Base-by-base conservation (phyloP, 2,113 vertebrate species). In the Hippotragus niger region DNA sequence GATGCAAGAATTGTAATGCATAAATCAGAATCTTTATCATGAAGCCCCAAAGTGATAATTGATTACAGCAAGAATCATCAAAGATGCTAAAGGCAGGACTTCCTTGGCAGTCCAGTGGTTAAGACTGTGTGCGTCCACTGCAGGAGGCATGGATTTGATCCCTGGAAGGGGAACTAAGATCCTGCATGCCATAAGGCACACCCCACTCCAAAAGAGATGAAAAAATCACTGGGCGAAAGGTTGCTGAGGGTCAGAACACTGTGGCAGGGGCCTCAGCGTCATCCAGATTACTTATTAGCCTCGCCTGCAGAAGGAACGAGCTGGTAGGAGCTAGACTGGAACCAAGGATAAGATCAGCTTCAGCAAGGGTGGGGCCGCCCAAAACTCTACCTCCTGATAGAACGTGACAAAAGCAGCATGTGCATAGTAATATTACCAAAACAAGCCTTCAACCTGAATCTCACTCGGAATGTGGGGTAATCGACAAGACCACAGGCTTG, bases 391-490 rank as follows among this genome's bases (percentile, higher is more conserved):
- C 16, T 82, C 25, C 47, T 31, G 16, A 29, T 5, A 36, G 25
- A 17, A 14, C 7, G 10, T 43, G 7, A 52, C 1, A 5, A 52
- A n/a, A 27, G 43, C 3, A 40, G 33, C 21, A n/a, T 2, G 0
- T 1, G 8, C 4, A 3, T 9, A 10, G 90, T 29, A 36, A 62
- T 10, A 52, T 29, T 31, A 58, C 40, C 40, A 4, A 31, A 47
- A 53, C 50, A 14, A 14, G 23, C 11, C 13, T 62, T 87, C 60
- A 47, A 15, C 33, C 57, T 23, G 76, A 62, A 52, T 76, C 67
- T 52, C n/a, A 40, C 31, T 82, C 25, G 21, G 25, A 62, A 43
- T 43, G 47, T 53, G 7, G 58, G 47, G 31, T 64, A 12, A 10
- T 53, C 90, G 53, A 40, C 12, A 53, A 33, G 16, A 71, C 7